A percentile compares a stretch with the other conserved stretches of the same genome.
Evolutionary conservation across 2,888 invertebrate genomes (phyloP).

Genomic region (Epirrita christyi): DNA sequence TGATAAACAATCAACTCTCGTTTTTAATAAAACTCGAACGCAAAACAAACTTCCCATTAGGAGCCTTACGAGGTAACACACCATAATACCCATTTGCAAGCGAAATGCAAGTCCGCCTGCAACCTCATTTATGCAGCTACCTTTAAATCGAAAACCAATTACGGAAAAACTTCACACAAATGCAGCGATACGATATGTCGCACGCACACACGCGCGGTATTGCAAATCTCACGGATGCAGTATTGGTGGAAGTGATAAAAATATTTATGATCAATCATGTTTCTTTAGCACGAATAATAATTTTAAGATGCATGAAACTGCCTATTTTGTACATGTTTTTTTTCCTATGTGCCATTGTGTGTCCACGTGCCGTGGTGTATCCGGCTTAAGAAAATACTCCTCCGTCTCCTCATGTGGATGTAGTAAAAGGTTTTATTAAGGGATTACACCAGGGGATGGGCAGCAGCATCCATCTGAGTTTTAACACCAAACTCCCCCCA

Average conservation of each 20-base stretch:
- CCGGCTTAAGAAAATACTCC: too few relatives aligned
- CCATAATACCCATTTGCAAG: constrained; percentile 40
- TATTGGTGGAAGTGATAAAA: constrained; percentile 29
- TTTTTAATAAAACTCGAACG: neutral
- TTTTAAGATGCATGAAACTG: too few relatives aligned
- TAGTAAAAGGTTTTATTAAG: too few relatives aligned
- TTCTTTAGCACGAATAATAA: neutral
- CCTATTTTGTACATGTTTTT: too few relatives aligned
- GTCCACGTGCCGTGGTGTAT: too few relatives aligned
- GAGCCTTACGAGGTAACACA: constrained; percentile 19
- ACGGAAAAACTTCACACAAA: constrained; percentile 74
- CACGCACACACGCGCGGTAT: constrained; percentile 47
- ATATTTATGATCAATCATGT: too few relatives aligned
- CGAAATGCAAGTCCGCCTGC: constrained; percentile 40
- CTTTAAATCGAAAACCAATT: constrained; percentile 81
- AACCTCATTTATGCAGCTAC: constrained; percentile 48
- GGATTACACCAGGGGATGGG: too few relatives aligned
- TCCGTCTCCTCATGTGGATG: too few relatives aligned
- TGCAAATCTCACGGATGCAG: constrained; percentile 33
- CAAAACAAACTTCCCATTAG: constrained; percentile 16
- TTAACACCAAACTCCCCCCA: too few relatives aligned
- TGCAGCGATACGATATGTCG: constrained; percentile 54
- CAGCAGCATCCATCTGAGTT: too few relatives aligned
- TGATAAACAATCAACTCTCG: neutral
- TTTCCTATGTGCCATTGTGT: too few relatives aligned